These are phyloP conservation scores for Grammomys dolichurus DNA, from an alignment of 2,113 vertebrate species.

Conservation along the genomic window DNA sequence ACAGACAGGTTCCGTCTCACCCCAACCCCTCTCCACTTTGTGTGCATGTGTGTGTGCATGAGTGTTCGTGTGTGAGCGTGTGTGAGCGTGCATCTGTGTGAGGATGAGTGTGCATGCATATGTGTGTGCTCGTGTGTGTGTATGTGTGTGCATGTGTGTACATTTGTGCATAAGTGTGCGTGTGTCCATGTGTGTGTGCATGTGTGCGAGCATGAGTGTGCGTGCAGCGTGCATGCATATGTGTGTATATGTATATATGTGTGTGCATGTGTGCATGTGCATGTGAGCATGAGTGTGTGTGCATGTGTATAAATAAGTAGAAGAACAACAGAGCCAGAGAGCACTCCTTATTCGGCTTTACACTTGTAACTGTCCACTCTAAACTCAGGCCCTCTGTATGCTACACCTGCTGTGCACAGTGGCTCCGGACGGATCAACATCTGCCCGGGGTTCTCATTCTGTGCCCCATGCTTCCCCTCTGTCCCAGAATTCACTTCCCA, in stretches of 20 bases:
- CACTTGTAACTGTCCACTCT: background rate
- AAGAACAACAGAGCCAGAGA: background rate
- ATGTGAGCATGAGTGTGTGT: background rate
- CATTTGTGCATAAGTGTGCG: too few species aligned
- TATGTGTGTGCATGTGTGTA: too few species aligned
- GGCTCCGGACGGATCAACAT: too few species aligned
- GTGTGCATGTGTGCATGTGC: background rate
- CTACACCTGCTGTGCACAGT: too few species aligned
- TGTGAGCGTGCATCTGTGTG: too few species aligned
- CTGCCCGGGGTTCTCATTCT: background rate
- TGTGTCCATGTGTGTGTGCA: too few species aligned
- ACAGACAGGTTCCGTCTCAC: too few species aligned
- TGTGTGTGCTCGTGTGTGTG: too few species aligned
- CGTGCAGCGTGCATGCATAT: too few species aligned
- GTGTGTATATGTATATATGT: too few species aligned
- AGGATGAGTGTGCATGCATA: too few species aligned
- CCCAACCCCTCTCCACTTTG: background rate
- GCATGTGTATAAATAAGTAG: background rate
- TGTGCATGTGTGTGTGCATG: background rate
- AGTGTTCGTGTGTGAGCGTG: background rate
- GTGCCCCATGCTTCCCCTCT: background rate
- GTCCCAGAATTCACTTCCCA: background rate
- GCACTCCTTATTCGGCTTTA: background rate
- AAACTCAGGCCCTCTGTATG: background rate
- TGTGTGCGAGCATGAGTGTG: too few species aligned